Evolutionary conservation across 2,888 invertebrate species (phyloP).

Genomic region (Polyommatus iphigenia): DNA sequence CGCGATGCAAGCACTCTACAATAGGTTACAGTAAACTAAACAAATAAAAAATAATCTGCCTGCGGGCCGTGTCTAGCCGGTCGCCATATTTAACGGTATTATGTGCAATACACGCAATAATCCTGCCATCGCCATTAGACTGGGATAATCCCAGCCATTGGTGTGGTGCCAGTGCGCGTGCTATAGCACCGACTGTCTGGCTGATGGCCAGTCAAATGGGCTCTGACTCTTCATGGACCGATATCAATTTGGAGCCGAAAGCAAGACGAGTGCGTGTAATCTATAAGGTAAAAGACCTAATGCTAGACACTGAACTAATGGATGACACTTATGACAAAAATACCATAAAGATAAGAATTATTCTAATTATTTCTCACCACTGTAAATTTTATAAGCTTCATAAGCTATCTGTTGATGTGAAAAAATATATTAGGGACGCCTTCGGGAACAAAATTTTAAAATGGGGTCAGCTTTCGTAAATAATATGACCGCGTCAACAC

Average conservation of each 20-base stretch:
- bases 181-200: conserved; percentile 56
- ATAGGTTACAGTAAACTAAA: background rate
- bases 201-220: conserved; percentile 62
- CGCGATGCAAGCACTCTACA: background rate
- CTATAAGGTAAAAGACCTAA: too few species aligned
- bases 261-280: background rate
- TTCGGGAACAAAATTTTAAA: too few species aligned
- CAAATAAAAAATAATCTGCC: background rate
- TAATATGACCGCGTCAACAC: too few species aligned
- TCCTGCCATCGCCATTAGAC: conserved; percentile 42
- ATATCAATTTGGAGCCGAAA: conserved; percentile 47
- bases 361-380: too few species aligned
- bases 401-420: too few species aligned
- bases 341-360: too few species aligned
- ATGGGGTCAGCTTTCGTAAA: too few species aligned
- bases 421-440: too few species aligned
- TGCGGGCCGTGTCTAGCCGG: background rate
- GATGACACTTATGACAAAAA: too few species aligned
- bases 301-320: too few species aligned
- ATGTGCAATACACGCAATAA: conserved; percentile 29
- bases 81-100: conserved; percentile 23
- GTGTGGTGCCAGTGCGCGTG: conserved; percentile 60
- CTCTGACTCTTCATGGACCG: conserved; percentile 40
- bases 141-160: conserved; percentile 46
- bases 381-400: too few species aligned